Base-by-base conservation (phyloP, 2,113 vertebrate genomes). In the Corythaeola cristata region DNA sequence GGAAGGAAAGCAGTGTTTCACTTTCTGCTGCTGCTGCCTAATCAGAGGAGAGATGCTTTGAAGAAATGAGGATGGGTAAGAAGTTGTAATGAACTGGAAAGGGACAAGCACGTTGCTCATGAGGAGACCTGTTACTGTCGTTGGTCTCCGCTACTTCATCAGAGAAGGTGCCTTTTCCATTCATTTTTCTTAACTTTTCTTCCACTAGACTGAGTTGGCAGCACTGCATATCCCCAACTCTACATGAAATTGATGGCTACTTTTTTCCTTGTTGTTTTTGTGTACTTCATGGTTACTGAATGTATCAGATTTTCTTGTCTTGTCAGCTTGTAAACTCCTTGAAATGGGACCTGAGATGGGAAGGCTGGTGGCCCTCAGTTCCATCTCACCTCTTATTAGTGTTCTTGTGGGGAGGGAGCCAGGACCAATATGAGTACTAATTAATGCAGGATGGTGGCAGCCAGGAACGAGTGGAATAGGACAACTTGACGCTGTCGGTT, bases 61-160 rank as follows among this genome's bases (percentile, higher is more conserved):
- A 67, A 69, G 64, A 30, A 64, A 6, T 45, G 60, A 33, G 19
- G 44, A 11, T 33, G 32, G 60, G 9, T 27, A 20, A 23, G 56
- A 20, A 72, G 26, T 2, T 52, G 27, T 18, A 52, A 12, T 15
- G 16, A 53, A 3, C 3, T 56, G 58, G 24, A 14, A 62, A 62
- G 22, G n/a, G 63, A 33, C 8, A 26, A 47, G 27, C 22, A 8
- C 0, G 0, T 15, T 3, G 20, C 28, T 71, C 6, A 0, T 18
- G 30, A n/a, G 39, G 14, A 60, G 33, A 2, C 26, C 74, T 68
- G 47, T 22, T 24, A 2, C n/a, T 55, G n/a, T 5, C 33, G 7
- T 35, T 86, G 85, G 17, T 37, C 84, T 66, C 12, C 0, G 2
- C 30, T n/a, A 0, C 12, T 63, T 41, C 15, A 0, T 3, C 50